Base-by-base conservation (phyloP, 2,888 invertebrate species). In the Steinernema scapterisci region DNA sequence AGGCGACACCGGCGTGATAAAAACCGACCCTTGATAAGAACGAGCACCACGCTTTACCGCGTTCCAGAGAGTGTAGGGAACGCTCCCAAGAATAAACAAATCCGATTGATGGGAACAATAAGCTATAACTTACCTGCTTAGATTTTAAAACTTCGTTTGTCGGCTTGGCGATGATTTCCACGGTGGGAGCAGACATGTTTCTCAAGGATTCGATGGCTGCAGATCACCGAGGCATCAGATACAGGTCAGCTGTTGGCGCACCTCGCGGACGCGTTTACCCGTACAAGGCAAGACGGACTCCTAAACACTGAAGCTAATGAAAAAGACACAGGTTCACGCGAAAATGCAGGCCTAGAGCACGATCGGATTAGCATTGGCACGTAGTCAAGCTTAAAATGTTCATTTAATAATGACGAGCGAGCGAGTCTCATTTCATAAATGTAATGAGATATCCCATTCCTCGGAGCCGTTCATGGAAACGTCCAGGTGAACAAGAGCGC, bases 251-350 rank as follows among this genome's bases (percentile, higher is more conserved):
- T 63, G 63, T 63, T 7, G 27, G 63, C 63, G 63, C 63, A 63
- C 63, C 63, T 63, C 63, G 63, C 27, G 63, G 63, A 63, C 63
- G 63, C 63, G 63, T 63, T 31, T 63, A 63, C 63, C 63, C 63
- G 63, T 63, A 63, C 63, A 63, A 63, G 63, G 63, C 63, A 63
- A 63, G 63, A 25, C 38, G 31, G 38, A 63, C 63, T 63, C 63
- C 63, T 63, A 31, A 63, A 63, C n/a, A 31, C 27, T 31, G 27
- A 63, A 63, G 38, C 63, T 11, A 27, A 63, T 25, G 63, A 63
- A 31, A 38, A 38, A 38, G 9, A 9, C 38, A 9, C 38, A 27
- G 31, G 27, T 27, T 63, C 16, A 31, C 63, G 31, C 9, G 13
- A n/a, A 19, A 48, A 48, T 13, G 27, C 27, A 63, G 31, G 63